Evolutionary conservation across 92 coral and sea anemone genomes (phyloP).

Genomic region (Palythoa caribaeorum): DNA sequence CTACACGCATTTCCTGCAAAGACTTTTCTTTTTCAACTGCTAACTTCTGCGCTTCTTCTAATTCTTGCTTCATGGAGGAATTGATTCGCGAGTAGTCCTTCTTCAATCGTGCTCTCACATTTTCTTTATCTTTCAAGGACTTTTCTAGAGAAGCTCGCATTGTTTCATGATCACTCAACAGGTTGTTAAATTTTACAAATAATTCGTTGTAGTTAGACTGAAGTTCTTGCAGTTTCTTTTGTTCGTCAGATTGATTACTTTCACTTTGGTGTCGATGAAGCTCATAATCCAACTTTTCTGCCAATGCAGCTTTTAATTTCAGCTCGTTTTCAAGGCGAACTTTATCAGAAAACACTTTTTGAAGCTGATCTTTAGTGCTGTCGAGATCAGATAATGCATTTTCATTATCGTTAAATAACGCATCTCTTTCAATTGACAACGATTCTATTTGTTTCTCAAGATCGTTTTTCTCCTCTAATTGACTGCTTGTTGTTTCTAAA

Average conservation of each 20-base stretch:
- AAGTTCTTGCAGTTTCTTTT: slow-evolving; percentile 51
- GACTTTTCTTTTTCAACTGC: slow-evolving; percentile 84
- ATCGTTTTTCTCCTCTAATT: slow-evolving; percentile 33
- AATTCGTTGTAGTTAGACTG: slow-evolving; percentile 59
- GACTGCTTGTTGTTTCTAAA: slow-evolving; percentile 7
- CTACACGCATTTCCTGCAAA: slow-evolving; percentile 73
- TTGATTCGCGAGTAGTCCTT: slow-evolving; percentile 80
- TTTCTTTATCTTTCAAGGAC: slow-evolving; percentile 69
- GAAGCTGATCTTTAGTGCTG: slow-evolving; percentile 57
- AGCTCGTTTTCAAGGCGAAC: slow-evolving; percentile 61
- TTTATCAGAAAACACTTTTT: slow-evolving; percentile 45
- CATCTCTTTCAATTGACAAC: slow-evolving; percentile 52
- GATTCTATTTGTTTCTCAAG: slow-evolving; percentile 56
- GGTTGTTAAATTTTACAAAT: slow-evolving; percentile 52
- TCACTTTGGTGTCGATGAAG: slow-evolving; percentile 68
- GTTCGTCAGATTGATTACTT: slow-evolving; percentile 64
- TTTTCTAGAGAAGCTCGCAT: slow-evolving; percentile 70
- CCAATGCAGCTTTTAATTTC: slow-evolving; percentile 46
- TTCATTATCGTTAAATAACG: slow-evolving; percentile 54
- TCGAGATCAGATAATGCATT: slow-evolving; percentile 41
- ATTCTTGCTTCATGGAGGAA: slow-evolving; percentile 69
- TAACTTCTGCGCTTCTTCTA: slow-evolving; percentile 79
- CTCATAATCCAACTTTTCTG: slow-evolving; percentile 70
- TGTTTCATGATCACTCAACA: slow-evolving; percentile 68
- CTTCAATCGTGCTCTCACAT: slow-evolving; percentile 71